Evolutionary conservation across 2,888 invertebrate genomes (phyloP).

Genomic region (Prostheceraeus crozeri): DNA sequence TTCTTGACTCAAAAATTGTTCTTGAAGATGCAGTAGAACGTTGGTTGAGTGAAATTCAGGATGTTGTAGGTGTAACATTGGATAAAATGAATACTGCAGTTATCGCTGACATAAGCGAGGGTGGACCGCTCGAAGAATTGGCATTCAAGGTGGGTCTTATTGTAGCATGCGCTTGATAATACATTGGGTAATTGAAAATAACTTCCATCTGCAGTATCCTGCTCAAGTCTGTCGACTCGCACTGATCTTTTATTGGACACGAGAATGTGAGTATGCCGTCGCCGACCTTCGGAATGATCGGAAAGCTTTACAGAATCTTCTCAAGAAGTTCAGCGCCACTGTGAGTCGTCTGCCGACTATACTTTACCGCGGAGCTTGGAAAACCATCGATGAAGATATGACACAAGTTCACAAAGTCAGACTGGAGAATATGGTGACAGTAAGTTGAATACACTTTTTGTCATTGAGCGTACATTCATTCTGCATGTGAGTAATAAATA

Average conservation of each 20-base stretch:
- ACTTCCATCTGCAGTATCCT: constrained; percentile 48
- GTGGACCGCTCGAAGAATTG: constrained; percentile 53
- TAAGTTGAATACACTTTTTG: too few species aligned
- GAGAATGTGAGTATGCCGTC: constrained; percentile 53
- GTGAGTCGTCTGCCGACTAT: constrained; percentile 47
- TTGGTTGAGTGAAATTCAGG: constrained; percentile 50
- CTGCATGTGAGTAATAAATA: too few species aligned
- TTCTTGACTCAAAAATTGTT: constrained; percentile 47
- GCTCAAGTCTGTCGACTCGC: constrained; percentile 54
- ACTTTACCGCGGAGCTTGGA: constrained; percentile 47
- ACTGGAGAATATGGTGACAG: constrained; percentile 53
- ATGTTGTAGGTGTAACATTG: constrained; percentile 48
- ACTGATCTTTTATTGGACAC: constrained; percentile 54
- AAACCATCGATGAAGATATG: constrained; percentile 49
- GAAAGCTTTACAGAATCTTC: constrained; percentile 49
- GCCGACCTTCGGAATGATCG: constrained; percentile 53
- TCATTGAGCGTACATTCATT: too few species aligned
- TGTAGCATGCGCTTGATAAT: background rate
- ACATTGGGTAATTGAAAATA: background rate
- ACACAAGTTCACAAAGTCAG: constrained; percentile 50
- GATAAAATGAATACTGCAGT: constrained; percentile 46
- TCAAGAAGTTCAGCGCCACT: constrained; percentile 48
- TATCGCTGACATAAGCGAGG: constrained; percentile 49
- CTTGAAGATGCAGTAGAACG: constrained; percentile 52
- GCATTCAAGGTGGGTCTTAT: constrained; percentile 47